Conservation (phyloP, 2,888 invertebrate species). For the Muscina levida region DNA sequence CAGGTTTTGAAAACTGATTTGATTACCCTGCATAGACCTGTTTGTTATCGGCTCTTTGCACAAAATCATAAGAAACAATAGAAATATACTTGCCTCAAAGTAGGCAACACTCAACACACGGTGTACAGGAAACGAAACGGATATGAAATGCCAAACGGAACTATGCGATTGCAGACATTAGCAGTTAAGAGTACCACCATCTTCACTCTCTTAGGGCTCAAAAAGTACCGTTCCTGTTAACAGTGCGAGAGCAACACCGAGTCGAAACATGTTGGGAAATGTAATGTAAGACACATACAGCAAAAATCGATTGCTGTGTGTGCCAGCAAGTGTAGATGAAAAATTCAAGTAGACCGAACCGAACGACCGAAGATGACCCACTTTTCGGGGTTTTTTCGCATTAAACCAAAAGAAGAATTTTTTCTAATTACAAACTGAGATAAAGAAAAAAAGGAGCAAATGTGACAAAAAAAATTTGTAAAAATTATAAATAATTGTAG, state of each 20-base stretch:
- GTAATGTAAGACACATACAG: slow-evolving; percentile 57
- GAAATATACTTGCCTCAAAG: too few relatives aligned
- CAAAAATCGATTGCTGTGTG: slow-evolving; percentile 76
- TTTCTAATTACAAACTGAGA: slow-evolving; percentile 71
- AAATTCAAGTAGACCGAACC: slow-evolving; percentile 74
- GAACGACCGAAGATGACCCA: slow-evolving; percentile 78
- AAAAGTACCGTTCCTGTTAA: slow-evolving; percentile 62
- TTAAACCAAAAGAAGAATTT: slow-evolving; percentile 74
- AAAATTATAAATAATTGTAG: slow-evolving; percentile 44
- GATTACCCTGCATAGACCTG: too few relatives aligned
- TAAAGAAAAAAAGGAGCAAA: slow-evolving; percentile 70
- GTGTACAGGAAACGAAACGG: slow-evolving; percentile 51
- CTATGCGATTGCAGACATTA: slow-evolving; percentile 35
- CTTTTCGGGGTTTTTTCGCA: slow-evolving; percentile 78
- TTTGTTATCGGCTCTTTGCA: too few relatives aligned
- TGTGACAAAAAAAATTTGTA: slow-evolving; percentile 64
- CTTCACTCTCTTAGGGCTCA: slow-evolving; percentile 39
- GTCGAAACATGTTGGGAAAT: slow-evolving; percentile 8
- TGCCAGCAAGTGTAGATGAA: slow-evolving; percentile 67
- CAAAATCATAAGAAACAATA: too few relatives aligned
- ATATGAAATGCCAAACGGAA: slow-evolving; percentile 43
- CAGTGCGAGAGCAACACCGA: slow-evolving; percentile 67
- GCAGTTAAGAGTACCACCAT: slow-evolving; percentile 39
- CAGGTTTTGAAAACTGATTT: too few relatives aligned
- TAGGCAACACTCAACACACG: slow-evolving; percentile 57